Percentiles rank a stretch among this genome's conserved stretches.
These are phyloP conservation scores for Oceanodroma leucorhoa DNA, from an alignment of 2,797 vertebrate species.

Conservation along the genomic window DNA sequence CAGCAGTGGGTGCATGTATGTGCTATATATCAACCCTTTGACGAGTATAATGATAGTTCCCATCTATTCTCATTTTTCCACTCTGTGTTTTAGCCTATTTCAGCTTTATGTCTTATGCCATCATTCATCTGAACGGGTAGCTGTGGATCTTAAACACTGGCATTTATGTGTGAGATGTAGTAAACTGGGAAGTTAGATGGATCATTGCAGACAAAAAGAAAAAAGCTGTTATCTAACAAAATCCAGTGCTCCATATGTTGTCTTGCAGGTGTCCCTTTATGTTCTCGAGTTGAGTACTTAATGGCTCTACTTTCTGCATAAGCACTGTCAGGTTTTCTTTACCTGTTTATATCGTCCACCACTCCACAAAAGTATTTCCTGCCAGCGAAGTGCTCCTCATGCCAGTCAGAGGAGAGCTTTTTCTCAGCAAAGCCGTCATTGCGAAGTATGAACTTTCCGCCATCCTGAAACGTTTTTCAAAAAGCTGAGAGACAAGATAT, in stretches of 20 bases:
- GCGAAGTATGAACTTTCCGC: background rate
- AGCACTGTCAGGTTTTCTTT: constrained; percentile 38
- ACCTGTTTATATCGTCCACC: constrained; percentile 29
- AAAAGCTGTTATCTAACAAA: constrained; percentile 54
- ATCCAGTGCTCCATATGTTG: constrained; percentile 48
- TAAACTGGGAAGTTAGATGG: constrained; percentile 5
- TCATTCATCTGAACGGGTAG: background rate
- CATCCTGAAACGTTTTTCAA: background rate
- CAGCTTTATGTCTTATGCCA: background rate
- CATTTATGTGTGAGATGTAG: constrained; percentile 43
- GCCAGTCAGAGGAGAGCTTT: background rate
- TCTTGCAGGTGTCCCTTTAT: constrained; percentile 60
- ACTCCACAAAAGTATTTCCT: background rate
- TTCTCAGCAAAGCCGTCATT: background rate
- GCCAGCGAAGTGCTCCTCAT: background rate
- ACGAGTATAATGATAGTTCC: background rate
- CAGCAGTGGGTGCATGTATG: background rate
- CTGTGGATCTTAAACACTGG: constrained; percentile 13
- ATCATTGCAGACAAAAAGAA: background rate
- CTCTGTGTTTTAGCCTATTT: background rate
- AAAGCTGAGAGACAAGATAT: background rate
- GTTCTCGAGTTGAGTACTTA: constrained; percentile 11
- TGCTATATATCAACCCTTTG: background rate
- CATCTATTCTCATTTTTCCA: background rate
- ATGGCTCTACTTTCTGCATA: constrained; percentile 6